A percentile compares a stretch with the other conserved stretches of the same genome.
Evolutionary conservation across 1,140 invertebrate genomes (phyloP).

Genomic region (Leptinotarsa lineolata): DNA sequence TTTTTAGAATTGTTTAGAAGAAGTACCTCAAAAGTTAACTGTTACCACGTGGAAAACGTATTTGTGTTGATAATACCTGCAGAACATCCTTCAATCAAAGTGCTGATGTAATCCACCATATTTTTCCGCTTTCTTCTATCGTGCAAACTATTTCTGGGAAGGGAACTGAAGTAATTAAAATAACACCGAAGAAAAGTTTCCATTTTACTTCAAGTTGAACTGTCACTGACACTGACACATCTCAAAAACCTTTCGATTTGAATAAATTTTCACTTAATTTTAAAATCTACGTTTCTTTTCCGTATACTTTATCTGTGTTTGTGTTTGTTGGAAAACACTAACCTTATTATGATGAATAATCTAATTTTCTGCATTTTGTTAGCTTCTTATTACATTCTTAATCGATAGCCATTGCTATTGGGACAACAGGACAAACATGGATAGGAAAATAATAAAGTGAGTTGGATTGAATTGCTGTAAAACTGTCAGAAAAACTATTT

Average conservation of each 20-base stretch:
- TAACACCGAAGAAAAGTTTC: constrained; percentile 71
- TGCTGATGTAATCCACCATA: constrained; percentile 70
- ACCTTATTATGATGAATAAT: not conserved
- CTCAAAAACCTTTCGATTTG: not conserved
- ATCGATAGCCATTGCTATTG: too few species aligned
- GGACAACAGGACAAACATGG: too few species aligned
- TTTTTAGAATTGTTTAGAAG: too few species aligned
- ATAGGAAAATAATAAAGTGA: too few species aligned
- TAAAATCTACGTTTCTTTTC: too few species aligned
- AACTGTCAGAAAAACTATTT: too few species aligned
- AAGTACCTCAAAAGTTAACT: too few species aligned
- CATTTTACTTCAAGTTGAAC: constrained; percentile 56
- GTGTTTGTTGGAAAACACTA: too few species aligned
- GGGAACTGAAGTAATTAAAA: constrained; percentile 68
- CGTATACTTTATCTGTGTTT: too few species aligned
- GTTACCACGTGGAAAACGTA: too few species aligned
- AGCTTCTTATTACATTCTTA: not conserved
- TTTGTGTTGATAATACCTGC: constrained; percentile 57
- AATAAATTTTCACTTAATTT: not conserved
- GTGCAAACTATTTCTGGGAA: constrained; percentile 68
- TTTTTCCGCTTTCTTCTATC: constrained; percentile 66
- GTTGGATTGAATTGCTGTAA: too few species aligned
- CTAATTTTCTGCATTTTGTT: not conserved
- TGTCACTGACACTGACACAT: not conserved
- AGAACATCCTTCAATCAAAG: constrained; percentile 70